Base-by-base conservation (phyloP, 2,113 vertebrate species). In the Hylia prasina region DNA sequence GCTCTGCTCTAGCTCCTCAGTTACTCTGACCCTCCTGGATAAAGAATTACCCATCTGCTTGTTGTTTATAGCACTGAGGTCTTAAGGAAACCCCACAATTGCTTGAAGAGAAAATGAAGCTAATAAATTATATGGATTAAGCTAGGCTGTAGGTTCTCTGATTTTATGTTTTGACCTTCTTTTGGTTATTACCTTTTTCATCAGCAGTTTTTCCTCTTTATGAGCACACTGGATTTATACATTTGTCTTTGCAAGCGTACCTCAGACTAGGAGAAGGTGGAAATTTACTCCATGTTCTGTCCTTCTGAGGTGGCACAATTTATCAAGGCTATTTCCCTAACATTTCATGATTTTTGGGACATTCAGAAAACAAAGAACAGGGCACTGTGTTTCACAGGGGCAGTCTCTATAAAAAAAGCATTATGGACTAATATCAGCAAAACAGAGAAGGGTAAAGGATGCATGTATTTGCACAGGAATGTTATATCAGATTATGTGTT, bases 151-250 rank as follows among this genome's bases (percentile, higher is more conserved):
- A 68, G 71, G 18, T 78, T 81, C 37, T 72, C 65, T 56, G 69
- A 45, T 80, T 89, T 95, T 64, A 71, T 89, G 56, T 90, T 96
- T 96, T 92, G 85, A 92, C 92, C 85, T 94, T 95, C 94, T 96
- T 96, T 93, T 78, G 58, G 72, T 92, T 88, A 90, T 95, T 92
- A 76, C 71, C 54, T 86, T 94, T 96, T 80, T 47, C 54, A 66
- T 91, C 84, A 76, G 70, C 73, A 73, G 45, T 66, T 94, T 93
- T 93, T 79, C 58, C 58, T 80, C 73, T 69, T 42, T 54, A 42
- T 17, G 42, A 93, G 56, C 50, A 25, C 11, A 4, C 30, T 56
- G 37, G 85, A 95, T 94, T 90, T 88, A 88, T 75, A 79, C 35
- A 8, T 81, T 90, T 94, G 71, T 78, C 92, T 93, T 90, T 86